Percentiles rank a stretch among this genome's conserved stretches.
phyloP scores from a whole-genome alignment of 2,797 vertebrate species.

The Mionectes olivaceus region DNA sequence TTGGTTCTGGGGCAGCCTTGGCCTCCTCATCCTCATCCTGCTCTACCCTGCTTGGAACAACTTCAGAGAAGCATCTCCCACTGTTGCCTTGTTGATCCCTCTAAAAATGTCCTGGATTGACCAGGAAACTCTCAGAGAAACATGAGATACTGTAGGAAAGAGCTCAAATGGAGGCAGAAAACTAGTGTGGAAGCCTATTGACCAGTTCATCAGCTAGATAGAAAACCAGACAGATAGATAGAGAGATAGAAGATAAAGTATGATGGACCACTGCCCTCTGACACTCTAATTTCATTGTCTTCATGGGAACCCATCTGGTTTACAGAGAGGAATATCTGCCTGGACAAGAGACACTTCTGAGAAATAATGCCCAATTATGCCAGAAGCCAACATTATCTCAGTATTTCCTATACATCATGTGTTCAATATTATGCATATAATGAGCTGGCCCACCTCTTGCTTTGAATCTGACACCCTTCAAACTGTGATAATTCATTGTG shows the following conservation, averaged over 20 bases:
- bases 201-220: neutral
- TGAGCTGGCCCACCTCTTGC: fast-evolving
- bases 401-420: neutral
- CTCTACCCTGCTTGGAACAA: neutral
- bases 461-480: neutral
- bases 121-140: neutral
- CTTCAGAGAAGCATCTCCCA: neutral
- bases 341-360: neutral
- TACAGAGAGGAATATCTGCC: neutral
- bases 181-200: neutral
- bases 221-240: neutral
- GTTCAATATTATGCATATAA: neutral
- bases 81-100: neutral
- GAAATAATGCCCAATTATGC: neutral
- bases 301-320: neutral
- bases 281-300: neutral
- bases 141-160: neutral
- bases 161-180: neutral
- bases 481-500: neutral
- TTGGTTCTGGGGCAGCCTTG: neutral
- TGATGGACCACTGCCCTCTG: neutral
- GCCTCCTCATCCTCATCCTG: neutral
- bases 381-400: neutral
- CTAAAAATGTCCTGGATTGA: neutral
- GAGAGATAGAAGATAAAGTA: neutral